Evolutionary conservation across 2,797 vertebrate species (phyloP).

Genomic region (Enteromius anoplus): DNA sequence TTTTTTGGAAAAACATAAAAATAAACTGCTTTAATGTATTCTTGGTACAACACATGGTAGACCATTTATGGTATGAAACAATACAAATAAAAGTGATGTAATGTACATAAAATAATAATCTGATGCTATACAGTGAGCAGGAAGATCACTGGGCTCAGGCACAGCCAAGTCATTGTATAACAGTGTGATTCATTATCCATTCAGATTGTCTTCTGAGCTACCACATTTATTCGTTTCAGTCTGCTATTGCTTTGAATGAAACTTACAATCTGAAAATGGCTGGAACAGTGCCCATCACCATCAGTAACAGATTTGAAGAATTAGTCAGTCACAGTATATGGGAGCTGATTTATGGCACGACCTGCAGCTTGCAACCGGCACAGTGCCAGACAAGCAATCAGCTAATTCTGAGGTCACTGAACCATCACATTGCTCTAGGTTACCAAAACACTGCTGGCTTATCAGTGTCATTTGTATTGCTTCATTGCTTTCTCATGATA

Average conservation of each 20-base stretch:
- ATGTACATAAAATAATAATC: slow-evolving; percentile 23
- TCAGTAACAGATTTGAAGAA: slow-evolving; percentile 6
- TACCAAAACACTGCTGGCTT: not conserved
- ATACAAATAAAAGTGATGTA: slow-evolving; percentile 5
- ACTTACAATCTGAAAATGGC: not conserved
- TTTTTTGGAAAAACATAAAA: slow-evolving; percentile 39
- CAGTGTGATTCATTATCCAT: slow-evolving; percentile 14
- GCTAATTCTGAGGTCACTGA: not conserved
- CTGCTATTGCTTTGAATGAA: slow-evolving; percentile 36
- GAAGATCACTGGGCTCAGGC: slow-evolving; percentile 59
- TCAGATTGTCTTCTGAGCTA: slow-evolving; percentile 34
- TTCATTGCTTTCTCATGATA: slow-evolving; percentile 6
- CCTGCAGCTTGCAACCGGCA: not conserved
- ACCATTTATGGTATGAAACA: slow-evolving; percentile 23
- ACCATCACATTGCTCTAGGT: not conserved
- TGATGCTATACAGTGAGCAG: slow-evolving; percentile 28
- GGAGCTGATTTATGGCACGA: not conserved
- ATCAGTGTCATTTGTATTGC: slow-evolving; percentile 33
- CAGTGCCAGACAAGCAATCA: slow-evolving; percentile 20
- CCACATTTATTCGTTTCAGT: not conserved
- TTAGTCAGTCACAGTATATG: slow-evolving; percentile 18
- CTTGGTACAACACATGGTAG: slow-evolving; percentile 7
- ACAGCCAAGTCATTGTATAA: slow-evolving; percentile 51
- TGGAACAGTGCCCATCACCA: not conserved
- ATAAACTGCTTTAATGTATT: slow-evolving; percentile 35